These are phyloP conservation scores for Pogonus chalceus DNA, from an alignment of 1,140 invertebrate species.

Conservation along the genomic window DNA sequence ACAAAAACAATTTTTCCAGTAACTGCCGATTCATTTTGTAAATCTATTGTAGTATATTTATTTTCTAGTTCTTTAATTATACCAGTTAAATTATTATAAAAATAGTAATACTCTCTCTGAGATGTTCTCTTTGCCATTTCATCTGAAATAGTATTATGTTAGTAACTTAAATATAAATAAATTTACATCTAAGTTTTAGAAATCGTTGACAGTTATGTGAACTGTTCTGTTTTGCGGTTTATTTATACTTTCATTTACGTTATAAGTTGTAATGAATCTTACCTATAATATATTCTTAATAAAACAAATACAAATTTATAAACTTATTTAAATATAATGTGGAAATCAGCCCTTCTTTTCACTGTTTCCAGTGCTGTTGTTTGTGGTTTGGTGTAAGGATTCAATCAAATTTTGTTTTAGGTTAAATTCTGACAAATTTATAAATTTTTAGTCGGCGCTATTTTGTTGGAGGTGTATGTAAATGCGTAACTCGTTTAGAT, in stretches of 20 bases:
- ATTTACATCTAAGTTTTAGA: no score
- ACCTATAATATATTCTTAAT: no score
- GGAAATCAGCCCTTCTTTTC: constrained; percentile 27
- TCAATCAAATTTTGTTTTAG: neutral
- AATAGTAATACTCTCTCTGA: constrained; percentile 13
- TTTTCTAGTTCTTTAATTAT: constrained; percentile 26
- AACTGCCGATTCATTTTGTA: constrained; percentile 27
- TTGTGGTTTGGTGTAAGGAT: constrained; percentile 26
- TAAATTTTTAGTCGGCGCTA: constrained; percentile 27
- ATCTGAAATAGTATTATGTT: no score
- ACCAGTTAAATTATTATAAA: constrained; percentile 22
- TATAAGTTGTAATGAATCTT: no score
- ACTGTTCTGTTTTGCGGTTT: no score
- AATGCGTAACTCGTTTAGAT: constrained; percentile 30
- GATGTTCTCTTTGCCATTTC: neutral
- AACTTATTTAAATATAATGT: no score
- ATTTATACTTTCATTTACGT: no score
- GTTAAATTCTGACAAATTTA: constrained; percentile 5
- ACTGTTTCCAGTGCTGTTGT: constrained; percentile 24
- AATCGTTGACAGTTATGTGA: no score
- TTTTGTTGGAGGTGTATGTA: constrained; percentile 32
- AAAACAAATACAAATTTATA: no score
- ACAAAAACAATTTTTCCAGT: constrained; percentile 26
- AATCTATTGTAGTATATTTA: constrained; percentile 26
- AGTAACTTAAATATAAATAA: no score